Percentiles rank a stretch among this genome's conserved stretches.
Conservation (phyloP, 2,888 invertebrate species). For the Leptopilina drosophilae region DNA sequence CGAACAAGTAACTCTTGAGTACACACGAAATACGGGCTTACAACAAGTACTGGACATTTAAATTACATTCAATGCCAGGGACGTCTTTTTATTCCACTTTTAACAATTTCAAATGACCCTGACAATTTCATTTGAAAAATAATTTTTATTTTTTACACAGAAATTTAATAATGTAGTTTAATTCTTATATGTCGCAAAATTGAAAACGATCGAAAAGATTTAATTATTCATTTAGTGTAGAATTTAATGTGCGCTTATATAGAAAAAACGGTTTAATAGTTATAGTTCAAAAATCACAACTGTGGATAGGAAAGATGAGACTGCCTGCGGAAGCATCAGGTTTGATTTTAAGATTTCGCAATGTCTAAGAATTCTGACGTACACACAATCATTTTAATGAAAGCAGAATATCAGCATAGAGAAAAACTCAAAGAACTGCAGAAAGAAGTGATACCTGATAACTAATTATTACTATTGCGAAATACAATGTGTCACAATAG, state of each 20-base stretch:
- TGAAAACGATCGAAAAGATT: no score
- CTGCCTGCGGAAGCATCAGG: slow-evolving; percentile 11
- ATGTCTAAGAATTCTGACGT: slow-evolving; percentile 3
- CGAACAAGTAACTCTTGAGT: slow-evolving; percentile 55
- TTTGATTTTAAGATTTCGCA: slow-evolving; percentile 20
- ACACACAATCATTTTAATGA: background rate
- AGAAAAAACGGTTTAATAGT: no score
- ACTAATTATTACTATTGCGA: slow-evolving; percentile 9
- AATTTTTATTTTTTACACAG: no score
- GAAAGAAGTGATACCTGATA: background rate
- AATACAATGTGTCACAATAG: no score
- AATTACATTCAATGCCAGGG: background rate
- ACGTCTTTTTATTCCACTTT: background rate
- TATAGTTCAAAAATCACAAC: background rate
- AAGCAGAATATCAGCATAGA: background rate
- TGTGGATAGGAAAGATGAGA: background rate
- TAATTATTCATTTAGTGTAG: no score
- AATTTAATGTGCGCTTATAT: no score
- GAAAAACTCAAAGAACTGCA: slow-evolving; percentile 17
- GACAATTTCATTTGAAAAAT: no score
- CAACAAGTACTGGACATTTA: no score
- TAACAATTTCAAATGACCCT: no score
- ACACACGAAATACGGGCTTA: background rate
- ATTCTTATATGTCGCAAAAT: no score
- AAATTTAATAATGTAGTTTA: no score